Conservation (phyloP, 2,888 invertebrate species). For the Dolichopus griseipennis region DNA sequence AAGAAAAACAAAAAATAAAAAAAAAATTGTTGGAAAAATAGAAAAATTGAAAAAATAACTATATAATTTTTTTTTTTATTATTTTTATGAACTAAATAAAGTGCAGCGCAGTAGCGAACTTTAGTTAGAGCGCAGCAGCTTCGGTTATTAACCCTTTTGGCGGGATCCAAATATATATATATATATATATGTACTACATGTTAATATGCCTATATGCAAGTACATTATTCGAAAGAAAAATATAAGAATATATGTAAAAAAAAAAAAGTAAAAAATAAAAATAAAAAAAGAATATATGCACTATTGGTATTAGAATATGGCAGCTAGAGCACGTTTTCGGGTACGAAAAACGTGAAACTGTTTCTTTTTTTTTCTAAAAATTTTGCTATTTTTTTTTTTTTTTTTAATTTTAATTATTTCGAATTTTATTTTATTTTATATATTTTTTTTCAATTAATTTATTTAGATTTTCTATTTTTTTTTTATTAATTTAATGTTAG, state of each 20-base stretch:
- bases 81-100: conserved; percentile 4
- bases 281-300: neutral
- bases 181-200: too few relatives aligned
- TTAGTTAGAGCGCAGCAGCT: conserved; percentile 6
- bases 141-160: conserved; percentile 6
- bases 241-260: neutral
- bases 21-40: too few relatives aligned
- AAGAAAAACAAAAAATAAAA: too few relatives aligned
- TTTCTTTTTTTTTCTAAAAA: too few relatives aligned
- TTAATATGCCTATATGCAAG: too few relatives aligned
- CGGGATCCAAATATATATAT: neutral
- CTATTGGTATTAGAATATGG: neutral
- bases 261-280: neutral
- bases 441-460: too few relatives aligned
- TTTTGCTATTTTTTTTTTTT: neutral
- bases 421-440: too few relatives aligned
- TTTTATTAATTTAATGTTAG: too few relatives aligned
- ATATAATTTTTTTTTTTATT: neutral
- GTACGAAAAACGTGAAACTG: conserved; percentile 9
- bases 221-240: neutral
- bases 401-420: too few relatives aligned
- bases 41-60: neutral
- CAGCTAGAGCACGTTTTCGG: conserved; percentile 8
- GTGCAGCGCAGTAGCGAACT: conserved; percentile 4
- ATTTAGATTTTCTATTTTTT: too few relatives aligned